A percentile compares a stretch with the other conserved stretches of the same genome.
phyloP scores from a whole-genome alignment of 2,113 vertebrate genomes.

The Engraulis encrasicolus region DNA sequence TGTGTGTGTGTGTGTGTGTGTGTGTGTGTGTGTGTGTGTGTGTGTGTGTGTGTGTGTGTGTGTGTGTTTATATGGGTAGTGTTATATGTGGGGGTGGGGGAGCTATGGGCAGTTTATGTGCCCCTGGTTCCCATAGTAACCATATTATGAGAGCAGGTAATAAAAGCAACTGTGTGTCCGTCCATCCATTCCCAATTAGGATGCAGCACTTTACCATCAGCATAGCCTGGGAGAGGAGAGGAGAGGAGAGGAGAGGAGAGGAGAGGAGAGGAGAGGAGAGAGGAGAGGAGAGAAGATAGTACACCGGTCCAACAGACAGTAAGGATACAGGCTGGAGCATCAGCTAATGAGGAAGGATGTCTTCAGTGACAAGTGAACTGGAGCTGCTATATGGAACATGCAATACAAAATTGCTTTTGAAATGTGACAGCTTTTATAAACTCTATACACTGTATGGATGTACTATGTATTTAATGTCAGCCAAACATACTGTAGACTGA shows the following conservation, averaged over 20 bases:
- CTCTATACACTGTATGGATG: no score
- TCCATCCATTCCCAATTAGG: conserved; percentile 8
- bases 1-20: no score
- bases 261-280: neutral
- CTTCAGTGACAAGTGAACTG: neutral
- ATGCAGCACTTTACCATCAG: neutral
- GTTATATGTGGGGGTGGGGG: conserved; percentile 20
- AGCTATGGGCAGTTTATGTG: conserved; percentile 38
- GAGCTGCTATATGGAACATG: neutral
- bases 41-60: no score
- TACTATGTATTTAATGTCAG: neutral
- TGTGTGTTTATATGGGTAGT: no score
- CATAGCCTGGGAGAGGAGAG: neutral
- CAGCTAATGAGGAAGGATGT: neutral
- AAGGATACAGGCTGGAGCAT: neutral
- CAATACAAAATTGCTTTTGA: neutral
- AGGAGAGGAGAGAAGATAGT: neutral
- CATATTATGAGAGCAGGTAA: conserved; percentile 20
- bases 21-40: no score
- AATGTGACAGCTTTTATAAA: neutral
- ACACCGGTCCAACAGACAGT: neutral
- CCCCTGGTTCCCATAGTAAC: conserved; percentile 31
- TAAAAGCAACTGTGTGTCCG: neutral
- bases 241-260: neutral
- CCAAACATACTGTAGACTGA: neutral